Evolutionary conservation across 2,113 vertebrate species (phyloP).

Genomic region (Capreolus pygargus): DNA sequence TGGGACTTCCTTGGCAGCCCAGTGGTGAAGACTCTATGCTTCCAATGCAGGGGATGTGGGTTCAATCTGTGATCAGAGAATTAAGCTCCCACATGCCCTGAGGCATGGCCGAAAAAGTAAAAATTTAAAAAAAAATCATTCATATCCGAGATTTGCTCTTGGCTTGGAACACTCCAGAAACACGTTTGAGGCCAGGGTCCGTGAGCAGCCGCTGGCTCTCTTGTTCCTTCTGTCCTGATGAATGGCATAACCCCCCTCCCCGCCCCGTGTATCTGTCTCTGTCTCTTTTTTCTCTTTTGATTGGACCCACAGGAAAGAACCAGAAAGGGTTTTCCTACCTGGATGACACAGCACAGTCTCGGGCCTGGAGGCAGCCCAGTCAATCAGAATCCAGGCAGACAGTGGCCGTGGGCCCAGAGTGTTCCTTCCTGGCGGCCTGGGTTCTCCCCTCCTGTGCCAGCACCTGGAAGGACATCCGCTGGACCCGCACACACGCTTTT

Average conservation of each 20-base stretch:
- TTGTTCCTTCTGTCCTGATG: not conserved
- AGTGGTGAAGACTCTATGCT: not conserved
- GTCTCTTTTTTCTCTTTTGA: not conserved
- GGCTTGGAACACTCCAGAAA: not conserved
- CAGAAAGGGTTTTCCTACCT: not conserved
- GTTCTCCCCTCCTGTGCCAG: rapidly evolving
- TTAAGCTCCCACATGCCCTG: rapidly evolving
- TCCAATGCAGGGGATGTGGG: not conserved
- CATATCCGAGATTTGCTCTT: not conserved
- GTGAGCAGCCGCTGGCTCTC: not conserved
- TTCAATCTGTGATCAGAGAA: not conserved
- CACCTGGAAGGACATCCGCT: not conserved
- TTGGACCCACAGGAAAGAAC: not conserved
- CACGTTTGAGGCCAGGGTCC: too few relatives aligned
- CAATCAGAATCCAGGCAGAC: not conserved
- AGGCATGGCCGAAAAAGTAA: not conserved
- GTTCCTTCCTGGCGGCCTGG: rapidly evolving
- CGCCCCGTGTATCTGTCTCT: not conserved
- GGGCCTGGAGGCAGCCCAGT: not conserved
- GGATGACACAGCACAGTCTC: not conserved
- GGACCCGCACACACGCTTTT: not conserved
- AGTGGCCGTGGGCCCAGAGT: not conserved
- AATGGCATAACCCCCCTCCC: not conserved
- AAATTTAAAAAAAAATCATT: not conserved
- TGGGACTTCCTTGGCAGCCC: not conserved